Evolutionary conservation across 2,113 vertebrate genomes (phyloP).

Genomic region (Plestiodon gilberti): DNA sequence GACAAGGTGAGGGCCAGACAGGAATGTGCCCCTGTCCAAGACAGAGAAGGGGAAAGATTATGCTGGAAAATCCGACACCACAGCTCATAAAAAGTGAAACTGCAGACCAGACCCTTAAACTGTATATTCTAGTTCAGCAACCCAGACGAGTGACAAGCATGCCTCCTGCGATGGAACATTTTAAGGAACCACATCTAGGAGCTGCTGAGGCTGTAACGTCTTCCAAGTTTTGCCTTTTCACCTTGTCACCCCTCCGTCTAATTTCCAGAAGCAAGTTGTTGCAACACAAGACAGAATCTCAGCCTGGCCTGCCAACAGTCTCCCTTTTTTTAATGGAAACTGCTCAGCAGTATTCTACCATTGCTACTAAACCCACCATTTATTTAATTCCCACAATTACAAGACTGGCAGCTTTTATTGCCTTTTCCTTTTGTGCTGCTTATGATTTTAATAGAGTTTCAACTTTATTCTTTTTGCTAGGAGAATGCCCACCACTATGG

Average conservation of each 20-base stretch:
- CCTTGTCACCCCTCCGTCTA: not conserved
- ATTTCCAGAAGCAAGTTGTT: not conserved
- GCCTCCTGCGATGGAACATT: not conserved
- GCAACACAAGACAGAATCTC: not conserved
- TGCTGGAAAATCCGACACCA: conserved; percentile 67
- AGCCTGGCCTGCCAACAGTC: not conserved
- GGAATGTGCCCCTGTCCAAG: conserved; percentile 30
- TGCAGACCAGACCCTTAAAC: conserved; percentile 32
- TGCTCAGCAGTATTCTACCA: not conserved
- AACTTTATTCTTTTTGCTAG: no score
- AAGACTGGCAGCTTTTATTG: not conserved
- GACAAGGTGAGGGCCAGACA: conserved; percentile 45
- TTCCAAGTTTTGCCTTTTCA: not conserved
- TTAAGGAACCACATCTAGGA: not conserved
- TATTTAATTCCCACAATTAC: not conserved
- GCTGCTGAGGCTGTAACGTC: not conserved
- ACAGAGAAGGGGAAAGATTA: conserved; percentile 60
- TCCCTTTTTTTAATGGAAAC: not conserved
- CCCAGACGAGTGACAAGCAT: conserved; percentile 39
- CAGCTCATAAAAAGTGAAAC: conserved; percentile 50
- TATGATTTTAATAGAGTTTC: not conserved
- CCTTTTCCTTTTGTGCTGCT: not conserved
- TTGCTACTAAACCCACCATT: not conserved
- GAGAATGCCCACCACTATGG: no score
- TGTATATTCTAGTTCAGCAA: conserved; percentile 51